Conservation (phyloP, 30 jellyfish, hydroid and myxozoan genomes). For the Cassiopea andromeda region DNA sequence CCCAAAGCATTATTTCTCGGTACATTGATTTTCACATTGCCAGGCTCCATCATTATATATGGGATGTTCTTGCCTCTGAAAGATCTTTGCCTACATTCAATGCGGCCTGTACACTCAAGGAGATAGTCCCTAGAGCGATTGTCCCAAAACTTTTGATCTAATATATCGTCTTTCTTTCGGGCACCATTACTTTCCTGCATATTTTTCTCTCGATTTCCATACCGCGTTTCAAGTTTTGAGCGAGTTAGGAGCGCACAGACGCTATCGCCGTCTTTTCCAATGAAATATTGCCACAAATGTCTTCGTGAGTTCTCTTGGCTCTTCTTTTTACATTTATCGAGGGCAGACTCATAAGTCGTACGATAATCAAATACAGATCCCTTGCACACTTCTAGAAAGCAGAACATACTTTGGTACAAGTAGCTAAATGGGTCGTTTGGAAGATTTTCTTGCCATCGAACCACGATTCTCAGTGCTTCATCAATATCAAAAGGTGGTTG, state of each 20-base stretch:
- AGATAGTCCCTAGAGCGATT: slow-evolving; percentile 29
- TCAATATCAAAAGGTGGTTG: slow-evolving; percentile 16
- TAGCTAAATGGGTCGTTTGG: slow-evolving; percentile 51
- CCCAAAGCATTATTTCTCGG: slow-evolving; percentile 27
- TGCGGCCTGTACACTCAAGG: slow-evolving; percentile 37
- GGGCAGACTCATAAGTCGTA: slow-evolving; percentile 33
- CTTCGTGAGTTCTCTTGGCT: slow-evolving; percentile 17
- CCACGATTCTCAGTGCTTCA: slow-evolving; percentile 22
- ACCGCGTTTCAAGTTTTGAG: slow-evolving; percentile 12
- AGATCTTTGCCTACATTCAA: background rate
- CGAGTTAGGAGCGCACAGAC: slow-evolving; percentile 13
- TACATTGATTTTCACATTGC: slow-evolving; percentile 6
- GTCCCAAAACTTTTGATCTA: slow-evolving; percentile 34
- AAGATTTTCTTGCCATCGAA: slow-evolving; percentile 17
- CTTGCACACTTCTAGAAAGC: slow-evolving; percentile 35
- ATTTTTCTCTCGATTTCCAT: background rate
- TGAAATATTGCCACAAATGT: slow-evolving; percentile 9
- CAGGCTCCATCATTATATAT: slow-evolving; percentile 51
- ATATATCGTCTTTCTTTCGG: background rate
- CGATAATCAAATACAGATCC: slow-evolving; percentile 22
- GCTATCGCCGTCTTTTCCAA: slow-evolving; percentile 16
- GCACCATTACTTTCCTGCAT: background rate
- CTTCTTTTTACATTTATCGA: slow-evolving; percentile 17
- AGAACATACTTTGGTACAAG: slow-evolving; percentile 41
- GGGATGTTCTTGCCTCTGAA: slow-evolving; percentile 8